A percentile compares a stretch with the other conserved stretches of the same genome.
These are phyloP conservation scores for Anoplius nigerrimus DNA, from an alignment of 2,888 invertebrate genomes.

Conservation along the genomic window DNA sequence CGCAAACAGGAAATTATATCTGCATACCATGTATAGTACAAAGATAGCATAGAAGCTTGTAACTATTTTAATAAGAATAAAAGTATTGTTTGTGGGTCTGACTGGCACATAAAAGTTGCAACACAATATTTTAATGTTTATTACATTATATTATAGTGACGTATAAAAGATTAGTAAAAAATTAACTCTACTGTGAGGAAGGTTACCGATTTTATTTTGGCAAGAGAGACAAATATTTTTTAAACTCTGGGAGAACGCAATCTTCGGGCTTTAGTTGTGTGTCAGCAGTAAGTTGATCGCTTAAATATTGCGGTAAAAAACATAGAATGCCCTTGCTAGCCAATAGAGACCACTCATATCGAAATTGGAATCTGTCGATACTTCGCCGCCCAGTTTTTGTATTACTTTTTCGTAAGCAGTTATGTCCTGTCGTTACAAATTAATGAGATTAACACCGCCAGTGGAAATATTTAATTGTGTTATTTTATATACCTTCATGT, in stretches of 20 bases:
- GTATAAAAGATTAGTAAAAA: no score
- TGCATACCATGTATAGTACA: no score
- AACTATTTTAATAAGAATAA: conserved; percentile 12
- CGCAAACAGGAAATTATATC: no score
- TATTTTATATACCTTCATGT: conserved; percentile 57
- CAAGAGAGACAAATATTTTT: conserved; percentile 68
- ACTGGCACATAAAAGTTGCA: no score
- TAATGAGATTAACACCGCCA: no score
- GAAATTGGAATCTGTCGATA: conserved; percentile 77
- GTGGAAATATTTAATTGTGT: neutral
- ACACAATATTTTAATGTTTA: no score
- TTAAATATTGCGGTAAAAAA: conserved; percentile 80
- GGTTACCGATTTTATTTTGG: conserved; percentile 56
- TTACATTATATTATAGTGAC: no score
- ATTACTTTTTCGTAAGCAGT: conserved; percentile 78
- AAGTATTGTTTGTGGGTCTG: neutral
- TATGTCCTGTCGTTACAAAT: conserved; percentile 73
- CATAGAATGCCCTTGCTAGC: conserved; percentile 78
- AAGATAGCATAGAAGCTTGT: conserved; percentile 1
- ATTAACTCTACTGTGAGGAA: no score
- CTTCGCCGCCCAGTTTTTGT: conserved; percentile 80
- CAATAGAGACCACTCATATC: conserved; percentile 79
- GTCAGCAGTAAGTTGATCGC: conserved; percentile 76
- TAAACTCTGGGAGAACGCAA: conserved; percentile 69
- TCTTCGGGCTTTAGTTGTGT: conserved; percentile 63